phyloP scores from a whole-genome alignment of 35 echinoderm and acorn worm species.

The Ophioderma brevispina region DNA sequence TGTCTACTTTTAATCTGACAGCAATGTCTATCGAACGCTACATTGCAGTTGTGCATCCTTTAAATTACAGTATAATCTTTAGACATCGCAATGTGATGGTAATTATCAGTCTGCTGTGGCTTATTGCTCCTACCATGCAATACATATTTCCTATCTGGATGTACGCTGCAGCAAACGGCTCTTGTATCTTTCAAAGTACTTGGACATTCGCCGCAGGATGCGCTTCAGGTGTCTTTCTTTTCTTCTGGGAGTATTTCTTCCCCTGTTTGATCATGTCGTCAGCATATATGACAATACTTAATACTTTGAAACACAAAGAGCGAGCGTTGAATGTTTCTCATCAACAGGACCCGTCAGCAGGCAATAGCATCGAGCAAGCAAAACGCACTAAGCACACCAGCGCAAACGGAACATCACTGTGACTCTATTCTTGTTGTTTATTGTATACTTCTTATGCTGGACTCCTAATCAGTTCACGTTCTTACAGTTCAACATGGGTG shows the following conservation, averaged over 20 bases:
- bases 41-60: constrained; percentile 72
- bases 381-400: constrained; percentile 19
- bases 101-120: constrained; percentile 42
- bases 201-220: constrained; percentile 51
- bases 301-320: constrained; percentile 62
- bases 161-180: background rate
- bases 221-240: constrained; percentile 47
- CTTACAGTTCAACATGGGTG: constrained; percentile 83
- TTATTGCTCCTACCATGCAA: constrained; percentile 70
- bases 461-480: constrained; percentile 90
- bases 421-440: constrained; percentile 80
- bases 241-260: constrained; percentile 86
- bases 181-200: constrained; percentile 50
- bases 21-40: constrained; percentile 79
- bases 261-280: constrained; percentile 75
- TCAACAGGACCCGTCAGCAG: constrained; percentile 2
- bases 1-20: constrained; percentile 78
- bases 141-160: constrained; percentile 71
- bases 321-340: background rate
- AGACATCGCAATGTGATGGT: constrained; percentile 48
- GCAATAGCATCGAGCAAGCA: background rate
- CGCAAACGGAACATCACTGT: constrained; percentile 74
- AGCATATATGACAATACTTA: constrained; percentile 74
- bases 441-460: constrained; percentile 87
- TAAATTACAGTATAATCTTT: constrained; percentile 59